Base-by-base conservation (phyloP, 2,797 vertebrate genomes). In the Geotrypetes seraphini region DNA sequence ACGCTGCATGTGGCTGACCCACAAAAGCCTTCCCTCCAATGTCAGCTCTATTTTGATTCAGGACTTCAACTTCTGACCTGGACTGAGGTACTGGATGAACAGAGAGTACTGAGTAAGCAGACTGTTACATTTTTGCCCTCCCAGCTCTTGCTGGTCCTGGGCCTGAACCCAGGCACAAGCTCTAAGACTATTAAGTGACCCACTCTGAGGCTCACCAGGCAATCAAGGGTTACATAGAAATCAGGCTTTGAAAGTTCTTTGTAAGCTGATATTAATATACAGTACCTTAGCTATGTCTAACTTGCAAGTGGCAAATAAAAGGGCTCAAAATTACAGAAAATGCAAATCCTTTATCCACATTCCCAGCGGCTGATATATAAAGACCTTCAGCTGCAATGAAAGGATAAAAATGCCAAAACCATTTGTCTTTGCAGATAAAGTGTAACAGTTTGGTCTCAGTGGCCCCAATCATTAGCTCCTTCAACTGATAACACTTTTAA, bases 301-400 rank as follows among this genome's bases (percentile, higher is more conserved):
- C 50, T 57, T 30, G 42, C 48, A 50, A 33, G 47, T 40, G 61
- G 22, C 18, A 39, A 39, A 17, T 41, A 40, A 64, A 54, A 7
- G 52, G 29, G 20, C 31, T 41, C 62, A 49, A 73, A 71, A 72
- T 71, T 57, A 49, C 13, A 45, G 30, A 32, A 65, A 54, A 68
- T 61, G 42, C 32, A 65, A 72, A 71, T 64, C 47, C 54, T 53
- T 73, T 78, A 78, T 75, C 67, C 68, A 21, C 46, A 42, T 43
- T 58, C 63, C 57, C 74, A 76, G 71, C 60, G 59, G 69, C 59
- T 64, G 63, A 74, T 49, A 59, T 12, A 18, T 15, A 52, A 57
- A 65, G 57, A 35, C 36, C 39, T 34, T 21, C 12, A 22, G 30
- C 32, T 50, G 60, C 54, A 67, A 66, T 69, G 54, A 71, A 69